Percentiles rank a stretch among this genome's conserved stretches.
phyloP scores from a whole-genome alignment of 2,113 vertebrate genomes.

The Nibea coibor region DNA sequence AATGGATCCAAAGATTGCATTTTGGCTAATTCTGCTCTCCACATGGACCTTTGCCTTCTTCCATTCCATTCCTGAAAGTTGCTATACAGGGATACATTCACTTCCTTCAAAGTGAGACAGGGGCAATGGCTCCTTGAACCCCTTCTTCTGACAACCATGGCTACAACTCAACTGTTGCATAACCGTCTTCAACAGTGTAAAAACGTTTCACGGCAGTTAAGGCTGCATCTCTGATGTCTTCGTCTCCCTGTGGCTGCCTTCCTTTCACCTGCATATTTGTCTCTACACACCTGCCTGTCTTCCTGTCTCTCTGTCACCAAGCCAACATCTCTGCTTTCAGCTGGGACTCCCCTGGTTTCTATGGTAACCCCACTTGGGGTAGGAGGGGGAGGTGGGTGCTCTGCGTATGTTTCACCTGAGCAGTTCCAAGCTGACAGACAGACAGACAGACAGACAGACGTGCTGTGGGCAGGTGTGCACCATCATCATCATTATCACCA shows the following conservation, averaged over 20 bases:
- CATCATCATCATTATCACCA: slow-evolving; percentile 38
- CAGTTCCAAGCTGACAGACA: slow-evolving; percentile 42
- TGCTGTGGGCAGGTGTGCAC: slow-evolving; percentile 44
- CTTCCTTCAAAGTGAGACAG: too few species aligned
- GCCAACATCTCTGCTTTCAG: slow-evolving; percentile 29
- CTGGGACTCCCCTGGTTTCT: slow-evolving; percentile 61
- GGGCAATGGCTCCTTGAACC: too few species aligned
- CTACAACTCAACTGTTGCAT: not conserved
- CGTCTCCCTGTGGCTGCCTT: not conserved
- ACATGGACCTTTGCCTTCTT: too few species aligned
- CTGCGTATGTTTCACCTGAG: slow-evolving; percentile 68
- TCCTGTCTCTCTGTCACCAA: slow-evolving; percentile 17
- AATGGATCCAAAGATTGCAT: too few species aligned
- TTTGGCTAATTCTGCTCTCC: too few species aligned
- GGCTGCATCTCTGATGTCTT: not conserved
- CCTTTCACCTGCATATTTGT: not conserved
- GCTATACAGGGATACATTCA: too few species aligned
- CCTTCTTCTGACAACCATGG: too few species aligned
- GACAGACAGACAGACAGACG: slow-evolving; percentile 33
- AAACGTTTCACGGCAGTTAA: not conserved
- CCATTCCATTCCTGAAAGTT: too few species aligned
- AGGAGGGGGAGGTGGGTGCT: not conserved
- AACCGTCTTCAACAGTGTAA: not conserved
- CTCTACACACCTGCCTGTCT: slow-evolving; percentile 31
- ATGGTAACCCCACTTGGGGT: slow-evolving; percentile 48